Conservation (phyloP, 2,797 vertebrate species). For the Lagodon rhomboides region DNA sequence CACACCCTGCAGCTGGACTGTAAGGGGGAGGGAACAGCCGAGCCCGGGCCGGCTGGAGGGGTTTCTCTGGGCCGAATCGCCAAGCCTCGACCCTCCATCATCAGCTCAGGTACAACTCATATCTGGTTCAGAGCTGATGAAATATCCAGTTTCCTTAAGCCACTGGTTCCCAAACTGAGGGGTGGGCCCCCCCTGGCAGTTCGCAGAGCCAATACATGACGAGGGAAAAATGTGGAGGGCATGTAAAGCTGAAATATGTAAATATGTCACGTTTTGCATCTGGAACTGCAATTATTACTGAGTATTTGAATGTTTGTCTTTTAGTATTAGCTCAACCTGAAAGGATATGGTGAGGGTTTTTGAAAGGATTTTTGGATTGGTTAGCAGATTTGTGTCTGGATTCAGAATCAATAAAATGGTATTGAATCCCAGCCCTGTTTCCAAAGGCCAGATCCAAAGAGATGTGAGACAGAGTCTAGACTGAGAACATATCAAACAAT, state of each 20-base stretch:
- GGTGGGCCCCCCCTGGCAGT: neutral
- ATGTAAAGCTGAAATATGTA: neutral
- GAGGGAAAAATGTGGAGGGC: neutral
- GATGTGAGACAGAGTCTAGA: neutral
- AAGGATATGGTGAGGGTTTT: neutral
- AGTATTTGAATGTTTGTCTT: neutral
- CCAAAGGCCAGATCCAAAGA: neutral
- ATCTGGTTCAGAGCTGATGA: neutral
- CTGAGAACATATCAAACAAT: neutral
- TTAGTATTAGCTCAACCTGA: neutral
- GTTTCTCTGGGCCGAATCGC: slow-evolving; percentile 84
- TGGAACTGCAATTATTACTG: too few relatives aligned
- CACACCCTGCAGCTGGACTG: slow-evolving; percentile 95
- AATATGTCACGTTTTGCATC: too few relatives aligned
- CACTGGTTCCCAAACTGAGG: neutral
- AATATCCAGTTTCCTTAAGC: neutral
- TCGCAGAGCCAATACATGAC: neutral
- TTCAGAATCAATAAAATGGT: neutral
- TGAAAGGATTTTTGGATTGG: neutral
- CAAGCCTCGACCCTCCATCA: slow-evolving; percentile 89
- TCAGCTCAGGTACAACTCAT: slow-evolving; percentile 88
- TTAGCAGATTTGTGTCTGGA: neutral
- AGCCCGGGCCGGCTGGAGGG: slow-evolving; percentile 67
- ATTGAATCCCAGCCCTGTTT: neutral
- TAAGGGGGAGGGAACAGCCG: slow-evolving; percentile 93